Percentiles rank a stretch among this genome's conserved stretches.
Conservation (phyloP, 2,797 vertebrate species). For the Hydrolagus colliei region DNA sequence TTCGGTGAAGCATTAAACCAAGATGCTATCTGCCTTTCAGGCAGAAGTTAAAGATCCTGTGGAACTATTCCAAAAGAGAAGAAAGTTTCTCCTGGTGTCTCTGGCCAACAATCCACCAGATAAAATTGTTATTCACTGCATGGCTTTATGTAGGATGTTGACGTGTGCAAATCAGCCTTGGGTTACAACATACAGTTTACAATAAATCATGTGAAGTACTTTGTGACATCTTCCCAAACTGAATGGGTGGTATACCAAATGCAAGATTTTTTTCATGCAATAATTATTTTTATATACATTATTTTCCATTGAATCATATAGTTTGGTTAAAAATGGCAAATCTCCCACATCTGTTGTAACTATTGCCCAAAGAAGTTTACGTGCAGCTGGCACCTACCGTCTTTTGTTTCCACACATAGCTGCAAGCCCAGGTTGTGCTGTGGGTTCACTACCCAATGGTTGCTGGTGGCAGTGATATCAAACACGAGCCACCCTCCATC, state of each 20-base stretch:
- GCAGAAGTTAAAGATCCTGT: too few relatives aligned
- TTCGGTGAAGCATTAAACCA: too few relatives aligned
- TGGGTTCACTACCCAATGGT: slow-evolving; percentile 96
- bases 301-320: slow-evolving; percentile 1
- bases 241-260: slow-evolving; percentile 32
- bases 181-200: too few relatives aligned
- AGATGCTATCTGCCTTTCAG: too few relatives aligned
- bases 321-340: neutral
- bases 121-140: too few relatives aligned
- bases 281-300: slow-evolving; percentile 33
- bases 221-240: slow-evolving; percentile 22
- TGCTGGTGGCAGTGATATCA: slow-evolving; percentile 95
- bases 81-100: too few relatives aligned
- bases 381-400: slow-evolving; percentile 65
- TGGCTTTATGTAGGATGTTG: too few relatives aligned
- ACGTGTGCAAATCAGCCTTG: too few relatives aligned
- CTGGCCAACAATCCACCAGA: too few relatives aligned
- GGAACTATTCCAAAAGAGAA: too few relatives aligned
- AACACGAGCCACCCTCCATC: slow-evolving; percentile 96
- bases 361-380: neutral
- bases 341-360: neutral
- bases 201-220: neutral
- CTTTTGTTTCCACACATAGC: slow-evolving; percentile 81
- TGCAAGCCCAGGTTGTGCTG: slow-evolving; percentile 95
- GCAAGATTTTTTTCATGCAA: slow-evolving; percentile 35